Conservation (phyloP, 92 coral and sea anemone genomes). For the Heteractis magnifica region DNA sequence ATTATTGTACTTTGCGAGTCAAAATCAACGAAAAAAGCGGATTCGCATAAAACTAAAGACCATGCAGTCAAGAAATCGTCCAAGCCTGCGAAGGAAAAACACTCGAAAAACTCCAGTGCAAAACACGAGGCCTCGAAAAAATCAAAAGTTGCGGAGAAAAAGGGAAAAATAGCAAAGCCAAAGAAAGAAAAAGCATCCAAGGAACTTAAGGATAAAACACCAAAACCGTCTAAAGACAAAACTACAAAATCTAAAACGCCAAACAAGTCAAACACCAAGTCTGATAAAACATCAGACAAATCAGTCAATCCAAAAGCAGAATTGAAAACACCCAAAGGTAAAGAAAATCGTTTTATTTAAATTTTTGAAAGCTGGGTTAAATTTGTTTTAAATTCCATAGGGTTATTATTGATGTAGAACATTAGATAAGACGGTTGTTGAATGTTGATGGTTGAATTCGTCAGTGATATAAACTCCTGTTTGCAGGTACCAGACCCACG, state of each 20-base stretch:
- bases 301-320: conserved; percentile 15
- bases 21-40: conserved; percentile 45
- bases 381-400: neutral
- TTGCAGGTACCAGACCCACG: neutral
- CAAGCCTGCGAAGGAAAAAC: conserved; percentile 12
- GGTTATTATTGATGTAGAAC: neutral
- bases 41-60: conserved; percentile 17
- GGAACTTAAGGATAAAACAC: conserved; percentile 28
- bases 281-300: conserved; percentile 18
- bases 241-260: conserved; percentile 8
- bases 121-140: conserved; percentile 7
- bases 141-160: conserved; percentile 6
- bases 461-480: neutral
- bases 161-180: conserved; percentile 18
- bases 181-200: neutral
- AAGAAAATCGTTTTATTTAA: neutral
- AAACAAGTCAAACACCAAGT: conserved; percentile 27
- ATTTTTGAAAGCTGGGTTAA: neutral
- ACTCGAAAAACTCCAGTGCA: neutral
- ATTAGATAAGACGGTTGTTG: neutral
- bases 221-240: conserved; percentile 35
- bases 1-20: no score
- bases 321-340: conserved; percentile 26
- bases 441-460: neutral
- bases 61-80: conserved; percentile 24